Evolutionary conservation across 2,113 vertebrate species (phyloP), one percentile per base, ranked within the genome.

Genomic region (Sapajus apella): DNA sequence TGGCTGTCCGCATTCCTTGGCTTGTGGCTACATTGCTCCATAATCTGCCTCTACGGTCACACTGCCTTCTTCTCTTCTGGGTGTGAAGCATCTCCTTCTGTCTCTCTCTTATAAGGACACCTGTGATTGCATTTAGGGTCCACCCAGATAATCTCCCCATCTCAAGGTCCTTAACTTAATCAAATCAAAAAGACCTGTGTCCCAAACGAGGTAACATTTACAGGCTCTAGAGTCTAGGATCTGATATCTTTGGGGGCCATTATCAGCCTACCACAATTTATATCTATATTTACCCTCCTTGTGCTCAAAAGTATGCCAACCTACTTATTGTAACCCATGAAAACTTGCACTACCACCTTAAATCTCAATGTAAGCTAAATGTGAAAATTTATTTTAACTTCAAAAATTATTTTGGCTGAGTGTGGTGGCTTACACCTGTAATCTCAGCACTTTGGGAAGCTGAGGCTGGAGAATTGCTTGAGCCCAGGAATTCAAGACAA

Each of bases 281-380:
- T 17, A 56, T 72, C 30, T n/a, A 1, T 79, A 66, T 66, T 93
- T 91, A 50, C 52, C 56, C 23, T 93, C 13, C 72, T 20, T 79
- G 20, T 80, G 70, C 66, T 94, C 87, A 95, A 72, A 72, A 32
- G n/a, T 43, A 73, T 88, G 61, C n/a, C 47, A 92, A 90, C 16
- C 25, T 82, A 87, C 2, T 40, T 90, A 83, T 3, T 66, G 13
- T 32, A 56, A 55, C 50, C n/a, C 14, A 47, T 58, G 37, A 79
- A 75, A 58, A 27, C 73, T 43, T 91, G 35, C 30, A 61, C 27
- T 64, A 61, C 4, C 43, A 56, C 21, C 75, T 91, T 83, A 93
- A 93, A 91, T 64, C 7, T n/a, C 32, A 73, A 43, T 5, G 16
- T 37, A 83, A 87, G 37, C 20, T 91, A 87, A 91, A 66, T 27